A percentile compares a stretch with the other conserved stretches of the same genome.
These are phyloP conservation scores for Anaspis maculata DNA, from an alignment of 2,888 invertebrate species.

Conservation along the genomic window DNA sequence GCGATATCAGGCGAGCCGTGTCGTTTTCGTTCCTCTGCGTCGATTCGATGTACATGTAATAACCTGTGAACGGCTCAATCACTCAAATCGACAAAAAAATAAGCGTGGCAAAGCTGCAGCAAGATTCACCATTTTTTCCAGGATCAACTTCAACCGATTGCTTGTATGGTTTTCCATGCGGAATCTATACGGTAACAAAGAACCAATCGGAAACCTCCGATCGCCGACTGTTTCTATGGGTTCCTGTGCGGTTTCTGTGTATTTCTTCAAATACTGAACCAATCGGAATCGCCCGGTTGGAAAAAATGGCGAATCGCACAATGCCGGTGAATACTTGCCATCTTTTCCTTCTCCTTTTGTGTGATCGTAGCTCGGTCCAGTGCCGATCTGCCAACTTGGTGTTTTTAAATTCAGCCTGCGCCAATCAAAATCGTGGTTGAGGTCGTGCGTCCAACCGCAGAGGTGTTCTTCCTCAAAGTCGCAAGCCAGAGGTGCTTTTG, in stretches of 20 bases:
- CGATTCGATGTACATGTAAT: conserved; percentile 79
- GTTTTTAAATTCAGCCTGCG: conserved; percentile 53
- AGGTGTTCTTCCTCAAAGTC: conserved; percentile 59
- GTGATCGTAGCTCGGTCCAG: conserved; percentile 71
- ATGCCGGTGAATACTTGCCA: too few species aligned
- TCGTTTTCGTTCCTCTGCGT: conserved; percentile 54
- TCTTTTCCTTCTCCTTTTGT: conserved; percentile 49
- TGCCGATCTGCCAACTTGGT: conserved; percentile 55
- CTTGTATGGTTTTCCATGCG: too few species aligned
- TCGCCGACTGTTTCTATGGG: too few species aligned
- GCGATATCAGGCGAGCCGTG: conserved; percentile 65
- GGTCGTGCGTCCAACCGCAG: conserved; percentile 74
- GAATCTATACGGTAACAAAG: too few species aligned
- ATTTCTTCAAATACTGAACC: too few species aligned
- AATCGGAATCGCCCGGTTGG: too few species aligned
- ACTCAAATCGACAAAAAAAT: neutral
- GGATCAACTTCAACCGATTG: too few species aligned
- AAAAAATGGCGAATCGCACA: too few species aligned
- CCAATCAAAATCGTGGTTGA: conserved; percentile 69
- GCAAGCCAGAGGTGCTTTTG: conserved; percentile 46
- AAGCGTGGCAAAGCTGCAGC: too few species aligned
- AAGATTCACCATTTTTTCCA: too few species aligned
- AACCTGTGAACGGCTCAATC: conserved; percentile 46
- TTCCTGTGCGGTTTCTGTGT: too few species aligned
- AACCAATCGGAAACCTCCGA: too few species aligned